Evolutionary conservation across 2,113 vertebrate species (phyloP).

Genomic region (Tiliqua scincoides): DNA sequence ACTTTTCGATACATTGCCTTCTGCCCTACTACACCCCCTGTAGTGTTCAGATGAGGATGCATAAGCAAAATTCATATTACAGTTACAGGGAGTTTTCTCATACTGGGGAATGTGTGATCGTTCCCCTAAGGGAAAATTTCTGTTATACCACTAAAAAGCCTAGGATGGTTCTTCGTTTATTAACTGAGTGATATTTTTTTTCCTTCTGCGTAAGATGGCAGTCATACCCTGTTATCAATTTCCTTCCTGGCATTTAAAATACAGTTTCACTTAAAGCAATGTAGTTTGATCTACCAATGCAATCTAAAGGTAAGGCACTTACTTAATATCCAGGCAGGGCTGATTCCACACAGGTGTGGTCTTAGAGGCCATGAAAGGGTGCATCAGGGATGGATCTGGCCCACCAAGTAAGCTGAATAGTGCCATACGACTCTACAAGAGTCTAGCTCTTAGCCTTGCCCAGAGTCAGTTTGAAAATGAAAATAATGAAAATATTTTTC

Average conservation of each 20-base stretch:
- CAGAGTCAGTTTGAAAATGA: neutral
- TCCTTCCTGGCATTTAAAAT: neutral
- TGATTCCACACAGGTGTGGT: no score
- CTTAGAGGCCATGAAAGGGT: no score
- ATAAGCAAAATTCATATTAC: neutral
- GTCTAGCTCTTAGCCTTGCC: neutral
- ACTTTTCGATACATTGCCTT: neutral
- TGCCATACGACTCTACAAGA: no score
- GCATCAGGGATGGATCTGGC: no score
- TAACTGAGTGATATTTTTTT: neutral
- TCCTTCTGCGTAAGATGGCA: neutral
- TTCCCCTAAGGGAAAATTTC: neutral
- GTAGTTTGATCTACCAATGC: no score
- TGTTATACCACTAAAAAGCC: neutral
- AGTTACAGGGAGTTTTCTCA: neutral
- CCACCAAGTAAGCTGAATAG: no score
- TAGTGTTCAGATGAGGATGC: neutral
- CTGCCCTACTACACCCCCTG: neutral
- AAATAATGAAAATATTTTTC: no score
- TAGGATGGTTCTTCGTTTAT: neutral
- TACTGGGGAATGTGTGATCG: neutral
- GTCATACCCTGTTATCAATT: neutral
- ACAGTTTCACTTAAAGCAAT: neutral
- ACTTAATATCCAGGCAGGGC: neutral
- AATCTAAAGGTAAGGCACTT: neutral